Evolutionary conservation across 2,113 vertebrate species (phyloP).

Genomic region (Cynopterus brachyotis): DNA sequence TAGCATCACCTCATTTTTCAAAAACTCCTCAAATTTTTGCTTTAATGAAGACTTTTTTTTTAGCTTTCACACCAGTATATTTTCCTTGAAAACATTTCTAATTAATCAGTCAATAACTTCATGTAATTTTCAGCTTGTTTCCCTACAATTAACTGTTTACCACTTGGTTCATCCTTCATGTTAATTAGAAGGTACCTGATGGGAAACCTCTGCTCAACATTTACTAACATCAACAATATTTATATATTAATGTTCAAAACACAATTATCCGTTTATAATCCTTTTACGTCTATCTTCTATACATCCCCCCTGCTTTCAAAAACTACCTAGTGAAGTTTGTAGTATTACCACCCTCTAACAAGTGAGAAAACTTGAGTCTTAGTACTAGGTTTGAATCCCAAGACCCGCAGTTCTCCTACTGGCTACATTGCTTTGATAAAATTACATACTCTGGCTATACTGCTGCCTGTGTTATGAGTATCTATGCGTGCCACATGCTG

Average conservation of each 20-base stretch:
- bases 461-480: not conserved
- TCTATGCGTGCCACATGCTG: not conserved
- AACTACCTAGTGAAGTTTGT: not conserved
- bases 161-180: not conserved
- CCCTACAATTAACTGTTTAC: not conserved
- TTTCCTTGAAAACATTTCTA: not conserved
- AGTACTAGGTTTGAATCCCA: not conserved
- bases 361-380: not conserved
- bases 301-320: not conserved
- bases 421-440: not conserved
- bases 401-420: not conserved
- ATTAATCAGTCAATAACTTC: not conserved
- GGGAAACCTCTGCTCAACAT: not conserved
- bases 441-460: not conserved
- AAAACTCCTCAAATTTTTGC: not conserved
- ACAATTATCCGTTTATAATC: not conserved
- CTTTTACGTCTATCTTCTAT: not conserved
- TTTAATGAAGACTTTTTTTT: slow-evolving; percentile 15
- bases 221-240: not conserved
- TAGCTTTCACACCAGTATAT: not conserved
- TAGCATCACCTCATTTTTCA: not conserved
- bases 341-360: not conserved
- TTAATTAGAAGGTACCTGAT: not conserved
- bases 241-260: not conserved
- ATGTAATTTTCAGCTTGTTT: not conserved